Conservation (phyloP, 2,888 invertebrate genomes). For the Psococerastis gibbosa region DNA sequence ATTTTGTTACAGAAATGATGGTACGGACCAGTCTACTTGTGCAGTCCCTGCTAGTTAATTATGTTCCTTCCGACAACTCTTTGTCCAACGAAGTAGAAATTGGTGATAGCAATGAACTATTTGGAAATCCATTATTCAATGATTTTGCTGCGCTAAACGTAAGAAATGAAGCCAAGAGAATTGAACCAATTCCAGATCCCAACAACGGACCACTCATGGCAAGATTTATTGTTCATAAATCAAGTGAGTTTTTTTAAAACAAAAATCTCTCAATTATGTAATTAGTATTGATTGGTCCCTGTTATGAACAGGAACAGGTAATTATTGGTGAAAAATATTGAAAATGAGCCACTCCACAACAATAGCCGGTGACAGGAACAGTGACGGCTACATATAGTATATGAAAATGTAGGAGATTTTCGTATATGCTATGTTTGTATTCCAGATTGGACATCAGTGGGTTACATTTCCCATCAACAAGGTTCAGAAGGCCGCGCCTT, state of each 20-base stretch:
- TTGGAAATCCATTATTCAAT: not conserved
- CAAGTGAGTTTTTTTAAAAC: conserved; percentile 3
- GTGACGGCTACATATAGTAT: too few relatives aligned
- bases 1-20: too few relatives aligned
- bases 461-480: conserved; percentile 43
- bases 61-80: not conserved
- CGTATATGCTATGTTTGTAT: conserved; percentile 16
- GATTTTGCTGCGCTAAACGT: too few relatives aligned
- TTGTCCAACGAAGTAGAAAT: not conserved
- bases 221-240: conserved; percentile 4
- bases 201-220: not conserved
- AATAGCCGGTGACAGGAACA: too few relatives aligned
- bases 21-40: not conserved
- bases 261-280: too few relatives aligned
- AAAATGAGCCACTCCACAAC: too few relatives aligned
- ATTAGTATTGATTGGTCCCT: too few relatives aligned
- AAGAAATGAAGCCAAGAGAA: too few relatives aligned
- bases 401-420: too few relatives aligned
- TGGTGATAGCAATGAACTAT: not conserved
- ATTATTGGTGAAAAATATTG: too few relatives aligned
- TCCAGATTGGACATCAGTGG: conserved; percentile 51
- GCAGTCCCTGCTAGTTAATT: not conserved
- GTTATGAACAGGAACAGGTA: too few relatives aligned
- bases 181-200: not conserved
- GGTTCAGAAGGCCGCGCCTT: conserved; percentile 44